phyloP scores from a whole-genome alignment of 2,113 vertebrate genomes.

The Vulpes vulpes region DNA sequence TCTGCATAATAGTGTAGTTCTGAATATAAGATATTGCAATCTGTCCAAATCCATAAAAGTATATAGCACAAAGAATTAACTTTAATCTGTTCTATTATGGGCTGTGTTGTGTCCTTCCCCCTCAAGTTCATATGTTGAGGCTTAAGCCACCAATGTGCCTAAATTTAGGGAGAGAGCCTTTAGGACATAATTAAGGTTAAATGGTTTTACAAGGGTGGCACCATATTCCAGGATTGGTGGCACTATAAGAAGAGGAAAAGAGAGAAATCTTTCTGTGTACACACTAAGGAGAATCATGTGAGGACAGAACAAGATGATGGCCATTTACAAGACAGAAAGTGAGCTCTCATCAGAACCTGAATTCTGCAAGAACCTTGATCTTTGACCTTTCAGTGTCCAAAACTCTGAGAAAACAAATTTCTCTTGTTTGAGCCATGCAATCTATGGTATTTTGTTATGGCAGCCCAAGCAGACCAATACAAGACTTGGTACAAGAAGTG shows the following conservation, averaged over 20 bases:
- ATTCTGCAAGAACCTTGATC: background rate
- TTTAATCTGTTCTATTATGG: background rate
- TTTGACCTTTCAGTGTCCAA: background rate
- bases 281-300: background rate
- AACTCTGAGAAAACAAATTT: background rate
- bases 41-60: background rate
- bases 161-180: background rate
- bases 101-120: background rate
- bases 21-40: background rate
- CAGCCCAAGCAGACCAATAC: background rate
- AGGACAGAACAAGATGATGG: background rate
- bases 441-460: background rate
- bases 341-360: background rate
- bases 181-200: background rate
- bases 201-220: background rate
- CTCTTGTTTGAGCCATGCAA: background rate
- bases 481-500: background rate
- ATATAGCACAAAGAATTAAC: background rate
- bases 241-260: background rate
- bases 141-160: background rate
- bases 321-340: background rate
- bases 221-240: background rate
- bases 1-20: background rate
- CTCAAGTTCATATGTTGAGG: background rate
- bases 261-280: background rate